These are phyloP conservation scores for Lonchura striata DNA, from an alignment of 2,113 vertebrate species.

Conservation along the genomic window DNA sequence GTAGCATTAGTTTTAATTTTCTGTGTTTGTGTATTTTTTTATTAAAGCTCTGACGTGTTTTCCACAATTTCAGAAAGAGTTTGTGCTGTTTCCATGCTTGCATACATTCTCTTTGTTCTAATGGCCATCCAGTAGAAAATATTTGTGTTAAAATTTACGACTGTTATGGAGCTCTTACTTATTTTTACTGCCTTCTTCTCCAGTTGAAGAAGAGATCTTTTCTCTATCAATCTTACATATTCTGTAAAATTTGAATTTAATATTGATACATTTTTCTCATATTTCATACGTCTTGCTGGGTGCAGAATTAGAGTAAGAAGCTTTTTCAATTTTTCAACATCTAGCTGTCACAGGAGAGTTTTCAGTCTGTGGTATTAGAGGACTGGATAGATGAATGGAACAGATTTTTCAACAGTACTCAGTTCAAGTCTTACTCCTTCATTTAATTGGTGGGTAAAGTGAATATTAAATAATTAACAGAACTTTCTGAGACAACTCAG, in stretches of 20 bases:
- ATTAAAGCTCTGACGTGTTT: background rate
- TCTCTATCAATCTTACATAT: background rate
- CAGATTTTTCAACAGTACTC: background rate
- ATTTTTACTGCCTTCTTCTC: background rate
- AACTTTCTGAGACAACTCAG: background rate
- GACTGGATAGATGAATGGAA: background rate
- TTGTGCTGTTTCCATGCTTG: background rate
- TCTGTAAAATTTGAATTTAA: background rate
- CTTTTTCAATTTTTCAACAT: background rate
- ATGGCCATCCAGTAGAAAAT: background rate
- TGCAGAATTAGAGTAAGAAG: background rate
- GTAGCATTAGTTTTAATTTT: background rate
- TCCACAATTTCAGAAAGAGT: background rate
- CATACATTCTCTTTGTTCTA: background rate
- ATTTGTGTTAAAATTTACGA: background rate
- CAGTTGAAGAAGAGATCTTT: background rate
- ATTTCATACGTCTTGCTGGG: background rate
- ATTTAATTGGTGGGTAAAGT: background rate
- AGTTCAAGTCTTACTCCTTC: background rate
- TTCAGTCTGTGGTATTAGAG: background rate
- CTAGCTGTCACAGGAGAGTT: background rate
- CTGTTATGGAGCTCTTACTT: background rate
- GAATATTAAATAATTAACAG: conserved; percentile 9
- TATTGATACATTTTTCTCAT: background rate
- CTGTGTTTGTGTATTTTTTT: background rate